These are phyloP conservation scores for Patella depressa DNA, from an alignment of 2,888 invertebrate genomes.

Conservation along the genomic window DNA sequence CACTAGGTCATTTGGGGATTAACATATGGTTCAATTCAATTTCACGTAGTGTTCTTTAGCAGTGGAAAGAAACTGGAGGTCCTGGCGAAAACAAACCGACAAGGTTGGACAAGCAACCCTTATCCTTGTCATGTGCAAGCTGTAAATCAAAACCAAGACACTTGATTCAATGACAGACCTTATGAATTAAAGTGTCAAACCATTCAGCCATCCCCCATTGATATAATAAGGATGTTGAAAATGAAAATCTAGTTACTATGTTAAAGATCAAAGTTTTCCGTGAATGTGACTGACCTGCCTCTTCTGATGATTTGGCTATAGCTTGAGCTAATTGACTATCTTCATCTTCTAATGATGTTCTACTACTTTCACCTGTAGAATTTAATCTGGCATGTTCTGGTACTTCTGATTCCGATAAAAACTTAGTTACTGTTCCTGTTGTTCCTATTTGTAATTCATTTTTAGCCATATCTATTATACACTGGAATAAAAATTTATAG, in stretches of 20 bases:
- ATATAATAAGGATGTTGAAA: background rate
- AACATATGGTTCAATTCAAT: no score
- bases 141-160: no score
- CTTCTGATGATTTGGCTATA: slow-evolving; percentile 63
- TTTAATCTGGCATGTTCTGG: slow-evolving; percentile 86
- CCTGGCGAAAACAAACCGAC: no score
- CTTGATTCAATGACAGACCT: no score
- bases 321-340: slow-evolving; percentile 67
- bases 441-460: slow-evolving; percentile 94
- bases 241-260: background rate
- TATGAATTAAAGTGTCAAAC: no score
- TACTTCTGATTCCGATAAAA: slow-evolving; percentile 84
- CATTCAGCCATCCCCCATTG: no score
- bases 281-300: slow-evolving; percentile 53
- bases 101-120: no score
- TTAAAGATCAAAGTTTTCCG: background rate
- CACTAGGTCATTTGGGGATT: no score
- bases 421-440: slow-evolving; percentile 90
- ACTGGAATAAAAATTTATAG: slow-evolving; percentile 40
- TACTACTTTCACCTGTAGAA: slow-evolving; percentile 29
- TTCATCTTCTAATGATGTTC: slow-evolving; percentile 45
- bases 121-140: no score
- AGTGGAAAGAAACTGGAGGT: no score
- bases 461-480: slow-evolving; percentile 77
- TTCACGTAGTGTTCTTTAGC: no score